These are phyloP conservation scores for Daubentonia madagascariensis DNA, from an alignment of 2,113 vertebrate genomes.

Conservation along the genomic window DNA sequence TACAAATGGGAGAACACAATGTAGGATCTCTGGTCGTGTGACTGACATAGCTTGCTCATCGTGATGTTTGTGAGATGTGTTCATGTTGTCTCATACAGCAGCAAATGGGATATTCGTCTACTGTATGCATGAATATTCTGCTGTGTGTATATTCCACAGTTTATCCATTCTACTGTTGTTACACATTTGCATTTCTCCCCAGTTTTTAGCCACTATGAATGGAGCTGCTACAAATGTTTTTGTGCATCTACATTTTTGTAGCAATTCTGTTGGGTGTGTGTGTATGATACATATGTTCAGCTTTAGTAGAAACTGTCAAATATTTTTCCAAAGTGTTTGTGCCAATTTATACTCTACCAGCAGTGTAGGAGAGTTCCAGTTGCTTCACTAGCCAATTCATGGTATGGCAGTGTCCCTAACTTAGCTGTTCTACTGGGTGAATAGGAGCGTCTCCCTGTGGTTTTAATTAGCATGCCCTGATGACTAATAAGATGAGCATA, in stretches of 20 bases:
- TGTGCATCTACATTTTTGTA: neutral
- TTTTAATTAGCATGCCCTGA: neutral
- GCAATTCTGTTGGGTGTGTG: neutral
- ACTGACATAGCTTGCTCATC: neutral
- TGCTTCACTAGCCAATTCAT: neutral
- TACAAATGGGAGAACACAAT: neutral
- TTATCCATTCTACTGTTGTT: neutral
- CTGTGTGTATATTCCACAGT: neutral
- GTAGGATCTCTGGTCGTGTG: neutral
- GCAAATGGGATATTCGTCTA: neutral
- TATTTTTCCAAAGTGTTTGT: neutral
- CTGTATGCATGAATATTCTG: neutral
- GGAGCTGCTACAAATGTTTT: neutral
- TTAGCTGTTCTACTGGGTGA: accelerated
- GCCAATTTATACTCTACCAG: neutral
- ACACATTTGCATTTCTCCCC: neutral
- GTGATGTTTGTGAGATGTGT: neutral
- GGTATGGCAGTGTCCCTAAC: accelerated
- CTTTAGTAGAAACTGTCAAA: neutral
- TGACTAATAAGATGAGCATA: neutral
- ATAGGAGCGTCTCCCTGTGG: no score
- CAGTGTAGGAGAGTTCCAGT: neutral
- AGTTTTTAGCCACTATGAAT: neutral
- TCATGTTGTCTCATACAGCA: neutral
- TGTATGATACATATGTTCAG: neutral